Evolutionary conservation across 1,140 invertebrate species (phyloP), one percentile per base, ranked within the genome.

Genomic region (Ceratosolen fusciceps): DNA sequence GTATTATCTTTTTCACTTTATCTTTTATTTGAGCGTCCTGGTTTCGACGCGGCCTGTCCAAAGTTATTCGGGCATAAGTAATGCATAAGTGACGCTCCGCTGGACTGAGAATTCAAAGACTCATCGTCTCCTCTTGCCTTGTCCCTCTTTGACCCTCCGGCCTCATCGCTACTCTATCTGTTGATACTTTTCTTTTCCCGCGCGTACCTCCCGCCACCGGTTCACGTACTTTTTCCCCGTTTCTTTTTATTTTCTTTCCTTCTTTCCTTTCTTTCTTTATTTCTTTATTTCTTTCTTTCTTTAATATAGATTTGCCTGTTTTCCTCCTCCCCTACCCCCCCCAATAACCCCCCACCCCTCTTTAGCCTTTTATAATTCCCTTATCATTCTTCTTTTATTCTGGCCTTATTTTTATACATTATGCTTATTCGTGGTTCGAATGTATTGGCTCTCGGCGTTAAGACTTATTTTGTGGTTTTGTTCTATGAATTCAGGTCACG

Each of bases 91-190:
- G 26, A 76, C 87, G 88, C 87, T 89, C 85, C 87, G 85, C 31
- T 85, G 88, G 82, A 82, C 87, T 82, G 88, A 82, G 87, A 89
- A 88, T 86, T 89, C 88, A 89, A 89, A 89, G 88, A 79, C 78
- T 71, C 58, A n/a, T n/a, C n/a, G n/a, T 72, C 60, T 62, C 31
- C 5, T 67, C 43, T 21, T 54, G 49, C 58, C 24, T 74, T 3
- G 62, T 49, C 14, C 14, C 21, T 75, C 47, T 29, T 39, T 58
- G 1, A 12, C 26, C 10, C 62, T 26, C 31, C 9, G 34, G 14
- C 62, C 49, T 10, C 62, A 19, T 52, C 49, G 3, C 19, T 52
- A 52, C 49, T 52, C 49, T 21, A 52, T 52, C 49, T 52, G 14
- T 52, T 16, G n/a, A n/a, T n/a, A n/a, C n/a, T n/a, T n/a, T n/a